These are phyloP conservation scores for Apamea epomidion DNA, from an alignment of 2,888 invertebrate genomes.

Conservation along the genomic window DNA sequence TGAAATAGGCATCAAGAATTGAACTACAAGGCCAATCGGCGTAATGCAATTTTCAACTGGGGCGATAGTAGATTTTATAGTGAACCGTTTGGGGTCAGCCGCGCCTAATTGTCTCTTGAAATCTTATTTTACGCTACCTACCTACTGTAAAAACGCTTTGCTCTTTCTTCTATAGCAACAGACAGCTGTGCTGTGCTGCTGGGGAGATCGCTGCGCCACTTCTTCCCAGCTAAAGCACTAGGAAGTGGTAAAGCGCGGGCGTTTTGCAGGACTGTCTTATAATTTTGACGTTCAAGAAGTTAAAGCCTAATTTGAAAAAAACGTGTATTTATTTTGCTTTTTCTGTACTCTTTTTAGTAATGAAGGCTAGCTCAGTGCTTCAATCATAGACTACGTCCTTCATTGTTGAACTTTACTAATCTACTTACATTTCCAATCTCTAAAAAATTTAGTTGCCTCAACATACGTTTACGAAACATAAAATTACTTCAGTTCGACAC, in stretches of 20 bases:
- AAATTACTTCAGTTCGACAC: conserved; percentile 28
- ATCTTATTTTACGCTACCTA: not conserved
- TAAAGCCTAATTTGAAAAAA: not conserved
- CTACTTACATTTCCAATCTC: not conserved
- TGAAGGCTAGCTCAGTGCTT: not conserved
- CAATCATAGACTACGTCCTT: not conserved
- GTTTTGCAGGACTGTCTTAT: not conserved
- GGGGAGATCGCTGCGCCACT: not conserved
- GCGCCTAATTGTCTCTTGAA: not conserved
- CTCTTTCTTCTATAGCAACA: not conserved
- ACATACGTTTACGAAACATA: conserved; percentile 29
- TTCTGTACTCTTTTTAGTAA: not conserved
- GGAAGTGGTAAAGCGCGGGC: not conserved
- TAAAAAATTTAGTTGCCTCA: not conserved
- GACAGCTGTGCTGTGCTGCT: not conserved
- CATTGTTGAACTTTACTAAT: not conserved
- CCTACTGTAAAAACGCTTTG: not conserved
- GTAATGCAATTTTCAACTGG: conserved; percentile 14
- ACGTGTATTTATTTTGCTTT: not conserved
- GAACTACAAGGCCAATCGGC: not conserved
- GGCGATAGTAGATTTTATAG: not conserved
- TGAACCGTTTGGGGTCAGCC: not conserved
- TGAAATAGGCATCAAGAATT: not conserved
- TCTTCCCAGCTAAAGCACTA: not conserved
- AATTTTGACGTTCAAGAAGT: not conserved